phyloP scores from a whole-genome alignment of 2,797 vertebrate species.

The Myotis myotis region DNA sequence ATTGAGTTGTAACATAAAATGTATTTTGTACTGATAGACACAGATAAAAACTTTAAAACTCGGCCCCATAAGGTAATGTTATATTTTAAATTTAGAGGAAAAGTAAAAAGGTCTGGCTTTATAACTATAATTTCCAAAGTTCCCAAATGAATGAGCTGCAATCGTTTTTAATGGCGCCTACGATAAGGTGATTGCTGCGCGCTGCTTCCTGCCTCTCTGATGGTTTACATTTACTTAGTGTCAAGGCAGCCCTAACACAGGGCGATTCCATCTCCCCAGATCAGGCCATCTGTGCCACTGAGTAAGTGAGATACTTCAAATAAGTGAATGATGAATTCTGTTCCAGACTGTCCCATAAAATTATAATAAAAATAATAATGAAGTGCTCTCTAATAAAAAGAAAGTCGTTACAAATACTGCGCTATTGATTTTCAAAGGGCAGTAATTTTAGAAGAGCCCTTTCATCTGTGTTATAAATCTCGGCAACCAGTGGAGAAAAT shows the following conservation, averaged over 20 bases:
- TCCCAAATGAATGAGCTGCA: background rate
- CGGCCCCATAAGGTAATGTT: background rate
- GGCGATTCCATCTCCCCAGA: slow-evolving; percentile 61
- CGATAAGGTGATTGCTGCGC: background rate
- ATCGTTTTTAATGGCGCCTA: background rate
- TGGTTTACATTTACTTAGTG: slow-evolving; percentile 25
- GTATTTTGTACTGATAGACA: background rate
- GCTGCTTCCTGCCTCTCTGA: background rate
- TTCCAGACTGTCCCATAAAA: slow-evolving; percentile 75
- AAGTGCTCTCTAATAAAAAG: slow-evolving; percentile 77
- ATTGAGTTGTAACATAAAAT: background rate
- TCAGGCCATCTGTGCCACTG: slow-evolving; percentile 36
- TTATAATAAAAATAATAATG: slow-evolving; percentile 81
- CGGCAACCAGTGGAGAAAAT: slow-evolving; percentile 74
- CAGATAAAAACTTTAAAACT: slow-evolving; percentile 16
- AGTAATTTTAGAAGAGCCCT: slow-evolving; percentile 75
- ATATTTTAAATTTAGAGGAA: slow-evolving; percentile 41
- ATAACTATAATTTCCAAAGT: background rate
- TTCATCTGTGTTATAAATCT: slow-evolving; percentile 77
- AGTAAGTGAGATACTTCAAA: slow-evolving; percentile 68
- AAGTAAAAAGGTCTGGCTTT: background rate
- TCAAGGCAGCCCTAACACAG: background rate
- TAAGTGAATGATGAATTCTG: slow-evolving; percentile 76
- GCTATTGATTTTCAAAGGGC: slow-evolving; percentile 80
- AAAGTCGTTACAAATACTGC: slow-evolving; percentile 77